Base-by-base conservation (phyloP, 2,888 invertebrate species). In the Meloe dianella region DNA sequence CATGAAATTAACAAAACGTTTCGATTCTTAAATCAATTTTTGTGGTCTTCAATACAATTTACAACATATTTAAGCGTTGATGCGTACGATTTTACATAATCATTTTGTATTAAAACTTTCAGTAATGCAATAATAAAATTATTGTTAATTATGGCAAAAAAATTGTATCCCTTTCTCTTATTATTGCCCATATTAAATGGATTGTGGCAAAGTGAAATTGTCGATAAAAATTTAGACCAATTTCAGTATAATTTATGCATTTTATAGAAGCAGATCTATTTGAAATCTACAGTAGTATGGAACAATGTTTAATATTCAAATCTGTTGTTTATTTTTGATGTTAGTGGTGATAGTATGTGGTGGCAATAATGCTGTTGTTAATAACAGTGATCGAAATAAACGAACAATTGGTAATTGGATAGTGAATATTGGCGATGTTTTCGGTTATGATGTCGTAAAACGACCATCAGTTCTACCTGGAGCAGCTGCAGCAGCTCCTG, bases 391-490 rank as follows among this genome's bases (percentile, higher is more conserved):
- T 12, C 68, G 74, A 59, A 78, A 80, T 60, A 84, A 83, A 75
- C 72, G 84, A 71, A 84, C 83, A 59, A 76, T 84, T 60, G 84
- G 82, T 66, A 70, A 77, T n/a, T 75, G 83, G 59, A 69, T 84
- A 27, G 77, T 79, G 51, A 78, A 79, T 66, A 79, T 84, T 30
- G 84, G 82, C 14, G 84, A 84, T 72, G 74, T 80, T 60, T 83
- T 84, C 70, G 84, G 84, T 30, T 84, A 82, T 70, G 84, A 83
- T 73, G 80, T 83, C 32, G 75, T 77, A 56, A 81, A 82, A 72
- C 78, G 84, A 67, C 72, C 75, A 29, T 61, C 71, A 8, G 12
- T 66, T 41, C 57, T 64, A 60, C 64, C 75, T 58, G 62, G 70
- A 59, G 7, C 54, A 54, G 63, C 66, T n/a, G 58, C 75, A 24